These are phyloP conservation scores for Somateria mollissima DNA, from an alignment of 2,797 vertebrate genomes.

Conservation along the genomic window DNA sequence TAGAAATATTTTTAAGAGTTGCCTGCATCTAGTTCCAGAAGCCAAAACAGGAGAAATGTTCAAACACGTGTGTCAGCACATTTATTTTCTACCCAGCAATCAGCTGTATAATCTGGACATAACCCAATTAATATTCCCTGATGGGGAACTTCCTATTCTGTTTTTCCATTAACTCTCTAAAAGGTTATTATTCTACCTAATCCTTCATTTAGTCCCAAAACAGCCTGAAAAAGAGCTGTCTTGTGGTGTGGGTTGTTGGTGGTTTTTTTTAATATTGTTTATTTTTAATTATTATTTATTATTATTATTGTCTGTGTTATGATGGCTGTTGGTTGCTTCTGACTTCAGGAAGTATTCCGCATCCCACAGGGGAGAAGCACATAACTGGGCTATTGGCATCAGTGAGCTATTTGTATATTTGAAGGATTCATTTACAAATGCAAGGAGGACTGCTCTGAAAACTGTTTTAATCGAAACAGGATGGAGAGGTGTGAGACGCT, in stretches of 20 bases:
- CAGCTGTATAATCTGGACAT: neutral
- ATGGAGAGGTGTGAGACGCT: neutral
- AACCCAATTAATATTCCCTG: neutral
- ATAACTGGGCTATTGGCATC: neutral
- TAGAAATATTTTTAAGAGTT: neutral
- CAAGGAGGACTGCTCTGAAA: neutral
- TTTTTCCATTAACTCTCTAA: constrained; percentile 17
- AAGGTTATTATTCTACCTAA: constrained; percentile 3
- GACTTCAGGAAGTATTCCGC: neutral
- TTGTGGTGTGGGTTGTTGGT: neutral
- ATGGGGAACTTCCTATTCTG: neutral
- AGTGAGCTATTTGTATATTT: neutral
- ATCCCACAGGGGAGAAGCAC: neutral
- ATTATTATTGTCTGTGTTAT: neutral
- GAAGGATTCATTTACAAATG: neutral
- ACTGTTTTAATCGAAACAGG: neutral
- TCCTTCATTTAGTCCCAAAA: constrained; percentile 3
- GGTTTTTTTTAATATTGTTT: neutral
- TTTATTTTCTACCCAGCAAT: neutral
- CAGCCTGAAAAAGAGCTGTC: neutral
- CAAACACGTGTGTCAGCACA: neutral
- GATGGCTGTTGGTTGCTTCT: neutral
- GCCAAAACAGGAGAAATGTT: neutral
- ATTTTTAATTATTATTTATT: no score
- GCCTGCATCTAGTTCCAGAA: neutral